phyloP scores from a whole-genome alignment of 2,797 vertebrate genomes.

The Rhadinocentrus ornatus region DNA sequence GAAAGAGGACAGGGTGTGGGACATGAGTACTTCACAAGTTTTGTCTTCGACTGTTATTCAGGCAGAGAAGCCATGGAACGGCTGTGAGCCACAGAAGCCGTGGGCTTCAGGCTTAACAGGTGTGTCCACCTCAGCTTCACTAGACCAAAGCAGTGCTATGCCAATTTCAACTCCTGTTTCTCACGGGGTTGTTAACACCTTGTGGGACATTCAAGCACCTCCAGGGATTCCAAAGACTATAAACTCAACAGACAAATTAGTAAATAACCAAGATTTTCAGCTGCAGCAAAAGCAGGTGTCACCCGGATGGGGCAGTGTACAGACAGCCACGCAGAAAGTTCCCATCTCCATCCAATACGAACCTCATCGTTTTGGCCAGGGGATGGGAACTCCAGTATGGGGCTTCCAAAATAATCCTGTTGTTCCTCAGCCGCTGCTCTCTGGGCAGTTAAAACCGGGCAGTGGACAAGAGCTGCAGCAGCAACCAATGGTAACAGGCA shows the following conservation, averaged over 20 bases:
- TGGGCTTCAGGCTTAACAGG: slow-evolving; percentile 63
- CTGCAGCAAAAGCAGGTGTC: slow-evolving; percentile 72
- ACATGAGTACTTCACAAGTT: slow-evolving; percentile 60
- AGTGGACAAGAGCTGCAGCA: slow-evolving; percentile 73
- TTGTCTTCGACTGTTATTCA: slow-evolving; percentile 64
- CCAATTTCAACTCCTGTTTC: slow-evolving; percentile 61
- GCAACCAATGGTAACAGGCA: slow-evolving; percentile 76
- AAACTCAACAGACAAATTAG: slow-evolving; percentile 69
- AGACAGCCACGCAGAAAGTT: slow-evolving; percentile 69
- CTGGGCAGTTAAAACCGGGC: slow-evolving; percentile 76
- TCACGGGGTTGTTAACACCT: slow-evolving; percentile 58
- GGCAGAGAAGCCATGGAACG: slow-evolving; percentile 68
- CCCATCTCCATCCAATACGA: slow-evolving; percentile 77
- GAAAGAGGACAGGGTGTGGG: slow-evolving; percentile 69
- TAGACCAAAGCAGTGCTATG: slow-evolving; percentile 71
- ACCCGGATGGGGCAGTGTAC: slow-evolving; percentile 63
- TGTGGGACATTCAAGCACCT: slow-evolving; percentile 74
- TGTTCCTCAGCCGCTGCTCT: slow-evolving; percentile 73
- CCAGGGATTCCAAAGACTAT: slow-evolving; percentile 71
- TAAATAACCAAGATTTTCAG: slow-evolving; percentile 72
- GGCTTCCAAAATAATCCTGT: slow-evolving; percentile 77
- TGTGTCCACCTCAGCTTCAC: slow-evolving; percentile 63
- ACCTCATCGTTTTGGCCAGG: slow-evolving; percentile 73
- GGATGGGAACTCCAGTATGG: slow-evolving; percentile 75
- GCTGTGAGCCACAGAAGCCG: slow-evolving; percentile 69